These are phyloP conservation scores for Patella ulyssiponensis DNA, from an alignment of 2,888 invertebrate genomes.

Conservation along the genomic window DNA sequence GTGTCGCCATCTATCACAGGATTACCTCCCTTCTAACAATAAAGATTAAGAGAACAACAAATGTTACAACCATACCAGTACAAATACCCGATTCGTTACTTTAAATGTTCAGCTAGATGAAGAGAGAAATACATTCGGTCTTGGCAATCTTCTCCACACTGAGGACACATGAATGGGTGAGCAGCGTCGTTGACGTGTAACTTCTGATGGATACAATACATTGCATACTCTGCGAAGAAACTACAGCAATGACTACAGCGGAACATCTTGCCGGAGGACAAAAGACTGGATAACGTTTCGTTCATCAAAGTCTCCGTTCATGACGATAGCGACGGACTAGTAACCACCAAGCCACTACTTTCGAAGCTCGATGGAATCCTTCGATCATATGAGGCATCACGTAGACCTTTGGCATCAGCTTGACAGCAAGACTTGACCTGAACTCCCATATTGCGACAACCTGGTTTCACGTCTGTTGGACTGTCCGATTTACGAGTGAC, in stretches of 20 bases:
- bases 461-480: slow-evolving; percentile 9
- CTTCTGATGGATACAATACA: slow-evolving; percentile 63
- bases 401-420: slow-evolving; percentile 24
- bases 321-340: slow-evolving; percentile 29
- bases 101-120: slow-evolving; percentile 61
- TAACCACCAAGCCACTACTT: slow-evolving; percentile 45
- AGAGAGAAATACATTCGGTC: slow-evolving; percentile 62
- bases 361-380: slow-evolving; percentile 22
- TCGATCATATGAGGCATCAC: slow-evolving; percentile 21
- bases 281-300: slow-evolving; percentile 56
- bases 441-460: slow-evolving; percentile 31
- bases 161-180: slow-evolving; percentile 57
- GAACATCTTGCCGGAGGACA: slow-evolving; percentile 58
- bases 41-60: neutral
- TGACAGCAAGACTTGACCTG: slow-evolving; percentile 58
- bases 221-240: slow-evolving; percentile 64
- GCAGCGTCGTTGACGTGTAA: slow-evolving; percentile 50
- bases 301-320: slow-evolving; percentile 22
- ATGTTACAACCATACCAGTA: neutral
- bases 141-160: slow-evolving; percentile 62
- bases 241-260: slow-evolving; percentile 63
- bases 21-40: too few species aligned
- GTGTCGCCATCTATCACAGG: too few species aligned
- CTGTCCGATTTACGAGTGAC: slow-evolving; percentile 14
- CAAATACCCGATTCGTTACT: slow-evolving; percentile 32